Base-by-base conservation (phyloP, 2,113 vertebrate species). In the Tachuris rubrigastra region DNA sequence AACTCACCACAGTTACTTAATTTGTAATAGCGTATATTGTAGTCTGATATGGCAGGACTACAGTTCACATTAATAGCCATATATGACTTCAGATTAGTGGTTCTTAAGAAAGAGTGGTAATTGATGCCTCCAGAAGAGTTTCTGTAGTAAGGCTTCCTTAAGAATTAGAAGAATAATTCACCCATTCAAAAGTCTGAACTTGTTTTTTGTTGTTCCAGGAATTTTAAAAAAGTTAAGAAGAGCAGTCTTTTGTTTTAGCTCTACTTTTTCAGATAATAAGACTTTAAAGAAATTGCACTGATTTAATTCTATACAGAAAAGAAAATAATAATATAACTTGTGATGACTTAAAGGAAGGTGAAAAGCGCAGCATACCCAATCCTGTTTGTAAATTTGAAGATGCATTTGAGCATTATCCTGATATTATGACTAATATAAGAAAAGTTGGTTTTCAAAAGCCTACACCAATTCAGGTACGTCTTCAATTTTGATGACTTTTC, bases 401-500 rank as follows among this genome's bases (percentile, higher is more conserved):
- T 94, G 98, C 98, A 21, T 99, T 99, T 96, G 55, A 97, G 27
- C 69, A 67, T 94, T 99, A 98, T 93, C 99, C 99, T 75, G 99
- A 98, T 77, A 98, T 99, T 95, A 99, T 99, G 99, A 98, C 98
- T 67, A 99, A 98, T 58, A 99, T 99, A 92, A 96, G 97, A 55
- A 98, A 97, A 96, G 98, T 98, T 86, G 99, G 99, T 31, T 99
- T 99, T 97, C 74, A 95, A 67, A 99, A 98, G 53, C 99, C 99
- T 71, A 99, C 99, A 18, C 99, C 99, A n/a, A 99, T 99, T 97
- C 99, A 99, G 99, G 99, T 99, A 98, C 22, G 22, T 44, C 15
- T 77, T 93, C 35, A 62, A 5, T 92, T 94, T 65, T 53, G 28
- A 82, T 53, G 33, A 63, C 10, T 59, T 14, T 74, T 12, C 80